Evolutionary conservation across 1,140 invertebrate species (phyloP).

Genomic region (Cyclina sinensis): DNA sequence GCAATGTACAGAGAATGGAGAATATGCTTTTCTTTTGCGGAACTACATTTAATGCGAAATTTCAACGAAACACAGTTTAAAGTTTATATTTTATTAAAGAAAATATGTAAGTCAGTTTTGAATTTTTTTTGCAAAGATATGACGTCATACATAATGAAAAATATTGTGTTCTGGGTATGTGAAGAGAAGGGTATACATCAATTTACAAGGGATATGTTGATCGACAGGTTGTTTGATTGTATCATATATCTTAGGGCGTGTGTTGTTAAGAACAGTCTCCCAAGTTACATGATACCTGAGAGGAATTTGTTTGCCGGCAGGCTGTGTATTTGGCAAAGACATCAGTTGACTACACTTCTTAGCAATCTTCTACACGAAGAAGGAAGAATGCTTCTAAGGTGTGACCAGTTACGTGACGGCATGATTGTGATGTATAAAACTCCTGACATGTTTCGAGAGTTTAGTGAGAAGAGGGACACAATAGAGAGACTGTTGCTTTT

Average conservation of each 20-base stretch:
- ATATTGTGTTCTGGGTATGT: constrained; percentile 21
- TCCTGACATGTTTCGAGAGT: neutral
- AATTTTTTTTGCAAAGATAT: constrained; percentile 16
- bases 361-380: neutral
- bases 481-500: neutral
- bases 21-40: constrained; percentile 3
- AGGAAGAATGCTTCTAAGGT: constrained; percentile 7
- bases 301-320: constrained; percentile 31
- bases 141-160: constrained; percentile 28
- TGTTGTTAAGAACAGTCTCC: neutral
- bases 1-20: neutral
- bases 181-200: neutral
- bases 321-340: neutral
- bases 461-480: neutral
- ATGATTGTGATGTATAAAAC: neutral
- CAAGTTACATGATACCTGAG: constrained; percentile 35
- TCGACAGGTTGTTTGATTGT: constrained; percentile 5
- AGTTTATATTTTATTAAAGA: constrained; percentile 15
- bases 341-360: neutral
- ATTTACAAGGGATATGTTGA: neutral
- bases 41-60: neutral
- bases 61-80: neutral
- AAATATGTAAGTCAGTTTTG: neutral
- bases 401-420: neutral
- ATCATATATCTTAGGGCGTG: neutral